These are phyloP conservation scores for Drosophila anomelani DNA, from an alignment of 2,888 invertebrate genomes.

Conservation along the genomic window DNA sequence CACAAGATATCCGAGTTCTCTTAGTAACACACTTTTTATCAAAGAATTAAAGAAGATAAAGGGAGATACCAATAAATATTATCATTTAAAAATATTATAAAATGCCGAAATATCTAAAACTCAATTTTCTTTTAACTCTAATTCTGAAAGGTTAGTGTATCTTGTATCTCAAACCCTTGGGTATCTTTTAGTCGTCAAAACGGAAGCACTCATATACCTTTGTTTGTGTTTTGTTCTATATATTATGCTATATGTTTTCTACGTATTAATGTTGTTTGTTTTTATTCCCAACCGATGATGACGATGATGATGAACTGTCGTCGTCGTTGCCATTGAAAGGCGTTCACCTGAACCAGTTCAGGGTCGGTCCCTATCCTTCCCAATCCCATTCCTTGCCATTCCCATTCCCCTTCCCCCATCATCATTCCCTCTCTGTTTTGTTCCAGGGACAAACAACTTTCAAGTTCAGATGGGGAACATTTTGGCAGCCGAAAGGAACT, in stretches of 20 bases:
- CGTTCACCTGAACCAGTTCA: constrained; percentile 67
- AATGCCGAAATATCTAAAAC: no score
- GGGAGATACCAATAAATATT: no score
- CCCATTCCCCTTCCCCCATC: constrained; percentile 5
- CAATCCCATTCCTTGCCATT: constrained; percentile 8
- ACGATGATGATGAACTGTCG: constrained; percentile 45
- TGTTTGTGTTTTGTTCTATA: constrained; percentile 55
- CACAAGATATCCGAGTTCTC: constrained; percentile 4
- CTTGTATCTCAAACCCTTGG: constrained; percentile 1
- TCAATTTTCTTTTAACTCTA: no score
- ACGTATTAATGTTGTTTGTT: constrained; percentile 53
- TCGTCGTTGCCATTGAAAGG: constrained; percentile 51
- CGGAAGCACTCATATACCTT: constrained; percentile 7
- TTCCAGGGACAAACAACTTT: constrained; percentile 69
- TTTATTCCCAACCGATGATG: constrained; percentile 38
- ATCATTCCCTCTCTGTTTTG: constrained; percentile 10
- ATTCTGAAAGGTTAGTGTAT: no score
- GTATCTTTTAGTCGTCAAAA: constrained; percentile 27
- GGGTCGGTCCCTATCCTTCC: constrained; percentile 53
- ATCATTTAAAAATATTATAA: no score
- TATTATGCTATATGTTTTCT: constrained; percentile 30
- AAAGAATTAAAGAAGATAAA: neutral
- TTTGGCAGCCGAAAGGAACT: constrained; percentile 69
- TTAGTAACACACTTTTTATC: constrained; percentile 6
- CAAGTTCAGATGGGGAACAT: constrained; percentile 67